Evolutionary conservation across 2,888 invertebrate genomes (phyloP).

Genomic region (Antitype chi): DNA sequence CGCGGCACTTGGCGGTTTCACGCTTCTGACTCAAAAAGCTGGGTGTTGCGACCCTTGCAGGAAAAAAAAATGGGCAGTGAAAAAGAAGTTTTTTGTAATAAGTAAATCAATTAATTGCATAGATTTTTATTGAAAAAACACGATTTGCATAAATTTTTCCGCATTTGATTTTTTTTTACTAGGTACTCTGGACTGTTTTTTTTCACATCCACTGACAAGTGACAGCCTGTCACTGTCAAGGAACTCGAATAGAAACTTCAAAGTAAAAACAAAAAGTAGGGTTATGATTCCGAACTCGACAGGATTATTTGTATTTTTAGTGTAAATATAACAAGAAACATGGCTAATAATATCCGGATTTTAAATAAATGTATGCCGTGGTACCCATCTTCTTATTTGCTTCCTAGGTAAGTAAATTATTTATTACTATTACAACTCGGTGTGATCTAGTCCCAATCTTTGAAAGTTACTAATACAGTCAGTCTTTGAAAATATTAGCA

Average conservation of each 20-base stretch:
- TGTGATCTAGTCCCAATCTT: not conserved
- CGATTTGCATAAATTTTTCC: too few relatives aligned
- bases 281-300: constrained; percentile 22
- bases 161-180: too few relatives aligned
- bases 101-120: too few relatives aligned
- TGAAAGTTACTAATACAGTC: not conserved
- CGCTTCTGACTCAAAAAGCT: too few relatives aligned
- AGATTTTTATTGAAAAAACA: too few relatives aligned
- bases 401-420: constrained; percentile 49
- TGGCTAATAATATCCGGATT: constrained; percentile 68
- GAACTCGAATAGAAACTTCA: not conserved
- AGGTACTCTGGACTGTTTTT: too few relatives aligned
- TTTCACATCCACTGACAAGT: too few relatives aligned
- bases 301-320: constrained; percentile 14
- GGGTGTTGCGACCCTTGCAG: too few relatives aligned
- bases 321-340: constrained; percentile 42
- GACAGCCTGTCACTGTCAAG: not conserved
- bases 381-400: constrained; percentile 29
- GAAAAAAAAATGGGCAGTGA: too few relatives aligned
- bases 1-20: too few relatives aligned
- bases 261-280: constrained; percentile 29
- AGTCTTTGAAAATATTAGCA: not conserved
- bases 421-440: not conserved
- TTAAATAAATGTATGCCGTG: constrained; percentile 61
- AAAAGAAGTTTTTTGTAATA: too few relatives aligned